Percentiles rank a stretch among this genome's conserved stretches.
Conservation (phyloP, 53 echinoderm and acorn worm genomes). For the Zoroaster sp. region DNA sequence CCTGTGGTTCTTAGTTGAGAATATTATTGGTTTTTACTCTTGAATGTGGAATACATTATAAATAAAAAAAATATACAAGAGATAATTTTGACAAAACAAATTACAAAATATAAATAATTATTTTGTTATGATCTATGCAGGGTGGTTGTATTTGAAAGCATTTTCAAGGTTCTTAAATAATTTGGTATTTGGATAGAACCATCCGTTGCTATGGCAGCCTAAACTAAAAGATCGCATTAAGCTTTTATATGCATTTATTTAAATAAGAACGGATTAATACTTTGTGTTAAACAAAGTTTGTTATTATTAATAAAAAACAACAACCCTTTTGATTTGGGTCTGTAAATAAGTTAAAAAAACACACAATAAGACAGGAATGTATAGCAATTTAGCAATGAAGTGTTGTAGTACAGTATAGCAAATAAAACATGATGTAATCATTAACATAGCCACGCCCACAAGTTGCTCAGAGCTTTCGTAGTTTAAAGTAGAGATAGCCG, state of each 20-base stretch:
- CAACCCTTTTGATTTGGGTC: constrained; percentile 43
- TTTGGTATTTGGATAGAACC: neutral
- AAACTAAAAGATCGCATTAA: neutral
- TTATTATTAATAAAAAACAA: constrained; percentile 8
- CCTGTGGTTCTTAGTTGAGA: neutral
- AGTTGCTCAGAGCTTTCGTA: constrained; percentile 21
- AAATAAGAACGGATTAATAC: constrained; percentile 11
- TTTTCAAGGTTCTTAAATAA: neutral
- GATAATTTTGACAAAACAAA: constrained; percentile 2
- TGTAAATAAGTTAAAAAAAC: constrained; percentile 42
- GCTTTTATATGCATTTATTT: constrained; percentile 56
- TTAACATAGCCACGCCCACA: neutral
- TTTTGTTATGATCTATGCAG: constrained; percentile 47
- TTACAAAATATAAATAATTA: neutral
- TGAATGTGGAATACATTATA: neutral
- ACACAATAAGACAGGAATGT: neutral
- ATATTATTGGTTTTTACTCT: neutral
- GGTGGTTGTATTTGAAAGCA: constrained; percentile 33
- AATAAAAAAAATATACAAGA: neutral
- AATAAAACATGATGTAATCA: constrained; percentile 20
- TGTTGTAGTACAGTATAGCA: constrained; percentile 26
- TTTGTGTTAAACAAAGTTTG: constrained; percentile 39
- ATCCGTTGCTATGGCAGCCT: neutral
- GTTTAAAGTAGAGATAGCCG: constrained; percentile 25
- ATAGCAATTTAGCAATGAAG: neutral